phyloP scores from a whole-genome alignment of 2,797 vertebrate species.

The Pangasius larnaudii region DNA sequence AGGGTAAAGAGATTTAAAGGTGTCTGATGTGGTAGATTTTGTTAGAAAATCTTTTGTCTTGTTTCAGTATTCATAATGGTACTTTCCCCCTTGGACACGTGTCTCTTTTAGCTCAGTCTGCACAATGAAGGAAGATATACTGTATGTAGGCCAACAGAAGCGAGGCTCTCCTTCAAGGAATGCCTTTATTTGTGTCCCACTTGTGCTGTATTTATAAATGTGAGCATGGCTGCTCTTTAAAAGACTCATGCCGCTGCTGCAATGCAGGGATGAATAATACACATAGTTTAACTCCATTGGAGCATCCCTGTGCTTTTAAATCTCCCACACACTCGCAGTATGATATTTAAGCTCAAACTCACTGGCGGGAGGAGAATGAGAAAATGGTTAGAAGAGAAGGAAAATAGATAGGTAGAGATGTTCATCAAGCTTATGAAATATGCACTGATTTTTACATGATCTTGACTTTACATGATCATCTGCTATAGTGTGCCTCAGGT shows the following conservation, averaged over 20 bases:
- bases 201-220: conserved; percentile 58
- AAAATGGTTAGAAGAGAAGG: conserved; percentile 3
- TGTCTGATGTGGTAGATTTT: neutral
- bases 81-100: conserved; percentile 50
- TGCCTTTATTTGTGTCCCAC: conserved; percentile 76
- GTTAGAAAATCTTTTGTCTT: neutral
- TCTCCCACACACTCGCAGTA: conserved; percentile 51
- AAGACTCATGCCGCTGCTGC: conserved; percentile 51
- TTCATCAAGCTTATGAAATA: neutral
- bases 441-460: neutral
- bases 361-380: conserved; percentile 11
- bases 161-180: conserved; percentile 72
- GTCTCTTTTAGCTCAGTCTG: conserved; percentile 61
- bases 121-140: conserved; percentile 65
- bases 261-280: conserved; percentile 59
- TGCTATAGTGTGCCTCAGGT: neutral
- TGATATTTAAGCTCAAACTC: conserved; percentile 38
- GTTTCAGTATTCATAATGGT: neutral
- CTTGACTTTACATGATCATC: neutral
- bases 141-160: conserved; percentile 77
- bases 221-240: conserved; percentile 38
- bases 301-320: conserved; percentile 48
- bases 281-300: conserved; percentile 46
- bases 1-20: neutral
- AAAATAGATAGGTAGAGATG: neutral